These are phyloP conservation scores for Lasius fuliginosus DNA, from an alignment of 2,888 invertebrate genomes.

Conservation along the genomic window DNA sequence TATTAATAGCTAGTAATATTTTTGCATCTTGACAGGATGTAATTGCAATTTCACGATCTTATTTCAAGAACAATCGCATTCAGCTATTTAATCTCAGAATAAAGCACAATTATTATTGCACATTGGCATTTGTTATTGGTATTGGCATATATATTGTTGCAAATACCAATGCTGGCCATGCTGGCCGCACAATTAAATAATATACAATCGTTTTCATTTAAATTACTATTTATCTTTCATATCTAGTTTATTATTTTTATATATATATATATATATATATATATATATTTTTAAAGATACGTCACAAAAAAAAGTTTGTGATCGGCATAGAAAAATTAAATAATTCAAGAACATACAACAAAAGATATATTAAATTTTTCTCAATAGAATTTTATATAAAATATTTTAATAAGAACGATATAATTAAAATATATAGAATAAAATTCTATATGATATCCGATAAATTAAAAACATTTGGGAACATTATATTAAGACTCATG, in stretches of 20 bases:
- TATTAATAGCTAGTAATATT: slow-evolving; percentile 61
- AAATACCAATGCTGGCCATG: slow-evolving; percentile 1
- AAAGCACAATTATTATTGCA: slow-evolving; percentile 1
- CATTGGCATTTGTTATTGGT: neutral
- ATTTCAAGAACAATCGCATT: slow-evolving; percentile 45
- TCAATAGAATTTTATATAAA: neutral
- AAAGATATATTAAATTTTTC: neutral
- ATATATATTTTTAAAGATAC: neutral
- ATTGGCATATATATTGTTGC: neutral
- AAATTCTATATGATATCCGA: neutral
- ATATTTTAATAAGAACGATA: neutral
- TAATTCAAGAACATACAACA: neutral
- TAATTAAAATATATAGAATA: neutral
- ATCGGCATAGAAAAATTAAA: neutral
- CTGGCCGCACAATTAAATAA: neutral
- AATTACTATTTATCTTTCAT: slow-evolving; percentile 3
- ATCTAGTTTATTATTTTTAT: neutral
- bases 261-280: no score
- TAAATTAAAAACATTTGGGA: neutral
- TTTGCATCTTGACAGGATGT: slow-evolving; percentile 39
- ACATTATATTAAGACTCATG: slow-evolving; percentile 4
- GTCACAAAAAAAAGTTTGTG: neutral
- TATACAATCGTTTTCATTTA: neutral
- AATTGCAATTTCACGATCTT: slow-evolving; percentile 41
- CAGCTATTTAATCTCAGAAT: slow-evolving; percentile 26